Conservation (phyloP, 2,113 vertebrate genomes). For the Orcinus orca region DNA sequence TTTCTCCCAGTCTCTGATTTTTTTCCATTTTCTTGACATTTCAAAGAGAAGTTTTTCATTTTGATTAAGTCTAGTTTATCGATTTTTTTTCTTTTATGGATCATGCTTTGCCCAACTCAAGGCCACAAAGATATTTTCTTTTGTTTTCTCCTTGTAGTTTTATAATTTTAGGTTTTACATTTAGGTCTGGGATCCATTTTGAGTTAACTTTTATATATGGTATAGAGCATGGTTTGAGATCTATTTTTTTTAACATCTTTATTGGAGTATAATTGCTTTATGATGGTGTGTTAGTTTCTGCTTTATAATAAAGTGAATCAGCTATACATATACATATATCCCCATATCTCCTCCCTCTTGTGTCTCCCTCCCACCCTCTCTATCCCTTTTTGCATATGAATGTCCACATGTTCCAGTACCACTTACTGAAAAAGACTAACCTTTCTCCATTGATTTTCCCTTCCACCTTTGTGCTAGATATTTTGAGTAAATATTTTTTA, state of each 20-base stretch:
- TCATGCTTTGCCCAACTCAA: not conserved
- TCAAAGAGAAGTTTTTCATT: conserved; percentile 1
- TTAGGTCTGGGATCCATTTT: not conserved
- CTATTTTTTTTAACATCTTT: not conserved
- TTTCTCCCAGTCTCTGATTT: not conserved
- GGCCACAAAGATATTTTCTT: not conserved
- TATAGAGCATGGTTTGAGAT: not conserved
- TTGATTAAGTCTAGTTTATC: not conserved
- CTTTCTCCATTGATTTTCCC: not conserved
- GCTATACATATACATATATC: too few relatives aligned
- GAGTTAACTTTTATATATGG: not conserved
- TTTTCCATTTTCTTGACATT: not conserved
- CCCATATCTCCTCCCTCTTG: too few relatives aligned
- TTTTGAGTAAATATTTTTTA: not conserved
- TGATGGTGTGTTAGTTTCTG: too few relatives aligned
- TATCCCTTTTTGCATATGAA: not conserved
- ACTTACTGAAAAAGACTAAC: not conserved
- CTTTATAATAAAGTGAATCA: too few relatives aligned
- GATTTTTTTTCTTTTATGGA: not conserved
- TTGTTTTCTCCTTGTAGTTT: not conserved
- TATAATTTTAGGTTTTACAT: not conserved
- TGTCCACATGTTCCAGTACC: not conserved
- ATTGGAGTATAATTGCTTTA: too few relatives aligned
- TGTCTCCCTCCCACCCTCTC: too few relatives aligned
- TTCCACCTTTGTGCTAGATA: not conserved